Base-by-base conservation (phyloP, 2,113 vertebrate species). In the Oncorhynchus kisutch region DNA sequence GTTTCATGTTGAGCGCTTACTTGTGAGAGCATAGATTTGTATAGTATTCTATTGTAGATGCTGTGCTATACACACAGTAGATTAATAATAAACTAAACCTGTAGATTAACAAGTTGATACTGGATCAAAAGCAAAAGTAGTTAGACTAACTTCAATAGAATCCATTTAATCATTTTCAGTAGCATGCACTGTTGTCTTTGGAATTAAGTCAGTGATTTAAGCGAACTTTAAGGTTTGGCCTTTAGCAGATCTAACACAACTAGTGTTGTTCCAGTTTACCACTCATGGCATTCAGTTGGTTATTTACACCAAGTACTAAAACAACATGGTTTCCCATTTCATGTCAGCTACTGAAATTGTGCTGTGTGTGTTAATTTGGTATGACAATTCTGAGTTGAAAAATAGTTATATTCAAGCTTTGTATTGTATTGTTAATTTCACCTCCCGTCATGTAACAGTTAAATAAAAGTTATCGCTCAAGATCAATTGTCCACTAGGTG, bases 391-490 rank as follows among this genome's bases (percentile, higher is more conserved):
- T 2, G 12, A 25, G 4, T 67, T 29, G 5, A 67, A 67, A 12
- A 27, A 67, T 5, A 27, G 24, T 16, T 16, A 14, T 67, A 67
- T 29, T 29, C 12, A 67, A 27, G 24, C 24, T 16, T 24, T 24
- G 62, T 64, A 64, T 29, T 62, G 18, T 62, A 62, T 22, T 62
- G 59, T 62, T 22, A 13, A 22, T 85, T 87, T 82, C 67, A 77
- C 78, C 76, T 73, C 8, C 70, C 81, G 77, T 83, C 72, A 85
- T 83, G 78, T 62, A 29, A 77, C 74, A 77, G 75, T 4, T 22
- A 60, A 89, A 88, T 88, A 90, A 90, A 90, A 54, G 3, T 3
- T 72, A 82, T 84, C 77, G 81, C 81, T 70, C 34, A 80, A 86
- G 7, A 80, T 68, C 27, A n/a, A 3, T 22, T 24, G 11, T 64